Conservation (phyloP, 2,797 vertebrate species). For the Melanotaenia pygmaea region DNA sequence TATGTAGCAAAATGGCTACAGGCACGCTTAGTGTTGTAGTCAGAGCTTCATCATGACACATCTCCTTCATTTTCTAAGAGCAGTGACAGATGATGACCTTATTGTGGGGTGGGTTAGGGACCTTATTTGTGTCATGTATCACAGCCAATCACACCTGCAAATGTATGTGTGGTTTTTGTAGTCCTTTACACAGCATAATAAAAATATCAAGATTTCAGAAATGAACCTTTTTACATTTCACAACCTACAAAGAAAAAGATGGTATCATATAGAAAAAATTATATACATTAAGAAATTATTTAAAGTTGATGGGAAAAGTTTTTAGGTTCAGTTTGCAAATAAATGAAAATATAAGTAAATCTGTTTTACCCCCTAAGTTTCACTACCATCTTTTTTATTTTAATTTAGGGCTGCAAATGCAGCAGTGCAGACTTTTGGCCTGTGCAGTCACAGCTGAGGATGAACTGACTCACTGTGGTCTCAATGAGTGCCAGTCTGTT, state of each 20-base stretch:
- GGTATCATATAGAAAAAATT: background rate
- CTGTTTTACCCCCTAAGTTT: background rate
- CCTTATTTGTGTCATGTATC: background rate
- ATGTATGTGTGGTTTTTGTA: background rate
- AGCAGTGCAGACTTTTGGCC: background rate
- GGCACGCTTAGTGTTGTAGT: background rate
- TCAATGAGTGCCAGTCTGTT: background rate
- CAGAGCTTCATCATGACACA: background rate
- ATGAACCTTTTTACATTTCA: background rate
- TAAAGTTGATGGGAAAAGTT: background rate
- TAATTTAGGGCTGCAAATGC: background rate
- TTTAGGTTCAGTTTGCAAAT: background rate
- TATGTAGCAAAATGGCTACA: background rate
- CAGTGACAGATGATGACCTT: background rate
- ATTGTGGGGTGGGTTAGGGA: background rate
- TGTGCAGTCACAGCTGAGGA: background rate
- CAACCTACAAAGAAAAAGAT: background rate
- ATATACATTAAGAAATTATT: background rate
- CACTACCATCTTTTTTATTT: background rate
- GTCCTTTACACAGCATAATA: background rate
- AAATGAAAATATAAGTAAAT: background rate
- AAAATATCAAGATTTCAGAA: background rate
- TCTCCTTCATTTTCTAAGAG: background rate
- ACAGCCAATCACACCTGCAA: background rate
- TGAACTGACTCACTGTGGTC: constrained; percentile 3